Percentiles rank a stretch among this genome's conserved stretches.
Evolutionary conservation across 2,797 vertebrate species (phyloP).

Genomic region (Lindbergichthys nudifrons): DNA sequence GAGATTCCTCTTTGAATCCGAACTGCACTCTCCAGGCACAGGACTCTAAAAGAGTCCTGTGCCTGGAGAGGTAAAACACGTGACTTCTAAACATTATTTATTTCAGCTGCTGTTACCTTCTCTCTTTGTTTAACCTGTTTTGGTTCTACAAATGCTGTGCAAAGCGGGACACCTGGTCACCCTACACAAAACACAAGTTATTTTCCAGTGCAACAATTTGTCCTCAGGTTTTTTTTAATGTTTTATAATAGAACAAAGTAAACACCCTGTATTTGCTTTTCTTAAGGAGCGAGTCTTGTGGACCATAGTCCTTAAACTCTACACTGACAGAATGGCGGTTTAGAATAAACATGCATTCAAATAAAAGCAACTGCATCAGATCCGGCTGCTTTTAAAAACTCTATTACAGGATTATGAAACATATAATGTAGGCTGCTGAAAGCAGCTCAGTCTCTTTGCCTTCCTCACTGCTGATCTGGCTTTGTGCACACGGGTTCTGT

Average conservation of each 20-base stretch:
- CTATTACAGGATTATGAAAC: conserved; percentile 21
- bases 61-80: too few relatives aligned
- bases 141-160: too few relatives aligned
- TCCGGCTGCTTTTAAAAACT: not conserved
- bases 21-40: too few relatives aligned
- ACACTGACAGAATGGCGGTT: not conserved
- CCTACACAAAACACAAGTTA: too few relatives aligned
- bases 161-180: too few relatives aligned
- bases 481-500: conserved; percentile 20
- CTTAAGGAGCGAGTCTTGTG: conserved; percentile 12
- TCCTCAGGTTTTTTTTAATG: conserved; percentile 3
- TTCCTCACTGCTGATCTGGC: conserved; percentile 15
- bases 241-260: conserved; percentile 33
- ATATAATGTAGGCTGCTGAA: conserved; percentile 9
- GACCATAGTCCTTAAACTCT: not conserved
- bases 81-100: too few relatives aligned
- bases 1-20: too few relatives aligned
- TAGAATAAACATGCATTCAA: conserved; percentile 18
- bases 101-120: too few relatives aligned
- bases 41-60: too few relatives aligned
- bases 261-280: conserved; percentile 50
- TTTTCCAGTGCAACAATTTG: conserved; percentile 39
- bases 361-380: not conserved
- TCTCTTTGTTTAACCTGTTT: too few relatives aligned
- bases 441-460: conserved; percentile 24